These are phyloP conservation scores for Callipepla squamata DNA, from an alignment of 2,113 vertebrate species.

Conservation along the genomic window DNA sequence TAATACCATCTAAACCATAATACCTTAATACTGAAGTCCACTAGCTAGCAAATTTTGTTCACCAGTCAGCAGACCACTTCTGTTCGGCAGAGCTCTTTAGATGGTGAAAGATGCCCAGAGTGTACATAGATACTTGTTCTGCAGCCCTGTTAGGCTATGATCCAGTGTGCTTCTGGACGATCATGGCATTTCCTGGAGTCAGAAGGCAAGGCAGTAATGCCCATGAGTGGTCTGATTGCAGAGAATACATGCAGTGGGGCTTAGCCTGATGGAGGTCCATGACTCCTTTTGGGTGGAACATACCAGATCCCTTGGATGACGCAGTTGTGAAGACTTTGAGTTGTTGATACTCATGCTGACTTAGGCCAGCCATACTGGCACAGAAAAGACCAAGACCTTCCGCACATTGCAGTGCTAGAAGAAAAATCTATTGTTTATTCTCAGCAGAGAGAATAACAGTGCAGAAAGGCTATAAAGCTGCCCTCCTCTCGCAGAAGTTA, in stretches of 20 bases:
- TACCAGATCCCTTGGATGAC: not conserved
- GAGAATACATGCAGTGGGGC: accelerated
- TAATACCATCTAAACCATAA: not conserved
- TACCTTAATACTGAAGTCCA: not conserved
- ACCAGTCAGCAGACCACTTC: not conserved
- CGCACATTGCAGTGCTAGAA: not conserved
- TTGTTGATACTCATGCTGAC: not conserved
- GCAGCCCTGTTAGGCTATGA: not conserved
- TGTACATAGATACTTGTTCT: accelerated
- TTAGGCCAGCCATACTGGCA: not conserved
- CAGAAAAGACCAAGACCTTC: not conserved
- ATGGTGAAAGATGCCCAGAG: not conserved
- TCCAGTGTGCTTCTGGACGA: not conserved
- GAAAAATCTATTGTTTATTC: not conserved
- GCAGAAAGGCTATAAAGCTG: not conserved
- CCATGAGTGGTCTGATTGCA: not conserved
- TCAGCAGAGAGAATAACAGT: not conserved
- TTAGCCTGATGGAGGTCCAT: accelerated
- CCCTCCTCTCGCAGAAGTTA: not conserved
- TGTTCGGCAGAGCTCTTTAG: not conserved
- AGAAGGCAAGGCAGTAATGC: accelerated
- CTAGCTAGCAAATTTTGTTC: not conserved
- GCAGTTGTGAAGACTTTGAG: not conserved
- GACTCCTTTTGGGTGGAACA: not conserved
- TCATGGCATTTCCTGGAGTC: not conserved